phyloP scores from a whole-genome alignment of 2,888 invertebrate species.

The Plagodis dolabraria region DNA sequence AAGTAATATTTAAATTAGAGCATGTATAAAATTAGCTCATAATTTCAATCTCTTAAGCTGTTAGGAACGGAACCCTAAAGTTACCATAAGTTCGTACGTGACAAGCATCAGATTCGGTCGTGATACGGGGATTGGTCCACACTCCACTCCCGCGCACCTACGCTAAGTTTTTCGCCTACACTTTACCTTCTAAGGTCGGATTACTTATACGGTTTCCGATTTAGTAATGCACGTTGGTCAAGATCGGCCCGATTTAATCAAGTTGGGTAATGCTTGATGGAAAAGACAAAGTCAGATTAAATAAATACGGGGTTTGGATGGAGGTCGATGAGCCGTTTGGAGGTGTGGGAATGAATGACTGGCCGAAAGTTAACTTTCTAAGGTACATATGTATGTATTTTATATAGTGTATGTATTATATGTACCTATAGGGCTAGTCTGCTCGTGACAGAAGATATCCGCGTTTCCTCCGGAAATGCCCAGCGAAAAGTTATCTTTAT shows the following conservation, averaged over 20 bases:
- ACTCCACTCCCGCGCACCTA: conserved; percentile 51
- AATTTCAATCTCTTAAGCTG: conserved; percentile 3
- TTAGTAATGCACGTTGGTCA: conserved; percentile 34
- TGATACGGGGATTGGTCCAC: conserved; percentile 47
- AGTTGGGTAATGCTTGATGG: conserved; percentile 19
- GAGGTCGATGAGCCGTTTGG: conserved; percentile 10
- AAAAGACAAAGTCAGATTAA: conserved; percentile 14
- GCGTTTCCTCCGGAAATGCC: no score
- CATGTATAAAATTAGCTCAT: no score
- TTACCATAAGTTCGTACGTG: conserved; percentile 27
- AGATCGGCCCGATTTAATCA: conserved; percentile 28
- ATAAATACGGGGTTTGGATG: conserved; percentile 1
- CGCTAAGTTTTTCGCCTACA: conserved; percentile 60
- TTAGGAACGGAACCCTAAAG: conserved; percentile 9
- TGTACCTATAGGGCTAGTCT: no score
- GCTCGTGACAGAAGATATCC: no score
- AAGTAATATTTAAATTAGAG: no score
- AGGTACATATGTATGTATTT: no score
- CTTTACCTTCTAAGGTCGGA: conserved; percentile 53
- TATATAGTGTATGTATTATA: no score
- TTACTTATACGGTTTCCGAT: conserved; percentile 48
- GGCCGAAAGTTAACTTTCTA: no score
- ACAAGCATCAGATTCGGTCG: conserved; percentile 32
- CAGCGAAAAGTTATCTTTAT: no score
- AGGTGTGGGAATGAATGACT: not conserved